A percentile compares a stretch with the other conserved stretches of the same genome.
Conservation (phyloP, 2,797 vertebrate species). For the Megaceryle alcyon region DNA sequence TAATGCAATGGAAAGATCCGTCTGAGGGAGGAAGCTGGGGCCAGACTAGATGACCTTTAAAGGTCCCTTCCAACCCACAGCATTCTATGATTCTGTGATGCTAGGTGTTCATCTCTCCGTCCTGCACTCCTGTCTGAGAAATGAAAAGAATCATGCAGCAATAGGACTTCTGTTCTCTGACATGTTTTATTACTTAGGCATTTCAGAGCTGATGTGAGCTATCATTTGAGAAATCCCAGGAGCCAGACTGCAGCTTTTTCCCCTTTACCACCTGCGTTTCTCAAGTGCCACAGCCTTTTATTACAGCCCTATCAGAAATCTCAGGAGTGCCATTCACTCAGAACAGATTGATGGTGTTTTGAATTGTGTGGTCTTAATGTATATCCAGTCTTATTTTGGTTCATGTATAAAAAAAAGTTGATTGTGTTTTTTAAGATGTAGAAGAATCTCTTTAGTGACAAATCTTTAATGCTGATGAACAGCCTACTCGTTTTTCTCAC, state of each 20-base stretch:
- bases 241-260: not conserved
- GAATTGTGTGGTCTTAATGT: constrained; percentile 3
- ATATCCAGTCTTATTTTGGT: constrained; percentile 1
- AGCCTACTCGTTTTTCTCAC: not conserved
- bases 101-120: not conserved
- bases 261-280: constrained; percentile 42
- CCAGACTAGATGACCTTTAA: not conserved
- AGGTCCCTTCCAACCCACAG: not conserved
- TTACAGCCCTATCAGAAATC: not conserved
- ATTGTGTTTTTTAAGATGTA: not conserved
- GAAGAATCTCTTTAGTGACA: not conserved
- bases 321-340: constrained; percentile 16
- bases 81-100: not conserved
- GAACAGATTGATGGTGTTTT: constrained; percentile 45
- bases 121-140: not conserved
- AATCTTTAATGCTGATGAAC: not conserved
- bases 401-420: not conserved
- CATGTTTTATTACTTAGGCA: constrained; percentile 46
- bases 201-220: constrained; percentile 44
- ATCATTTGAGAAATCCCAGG: constrained; percentile 52
- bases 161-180: constrained; percentile 3
- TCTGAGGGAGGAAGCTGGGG: not conserved
- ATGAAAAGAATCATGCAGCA: not conserved
- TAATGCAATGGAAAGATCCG: not conserved
- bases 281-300: constrained; percentile 37